Evolutionary conservation across 35 echinoderm and acorn worm species (phyloP), one percentile per base, ranked within the genome.

Genomic region (Acanthaster planci): DNA sequence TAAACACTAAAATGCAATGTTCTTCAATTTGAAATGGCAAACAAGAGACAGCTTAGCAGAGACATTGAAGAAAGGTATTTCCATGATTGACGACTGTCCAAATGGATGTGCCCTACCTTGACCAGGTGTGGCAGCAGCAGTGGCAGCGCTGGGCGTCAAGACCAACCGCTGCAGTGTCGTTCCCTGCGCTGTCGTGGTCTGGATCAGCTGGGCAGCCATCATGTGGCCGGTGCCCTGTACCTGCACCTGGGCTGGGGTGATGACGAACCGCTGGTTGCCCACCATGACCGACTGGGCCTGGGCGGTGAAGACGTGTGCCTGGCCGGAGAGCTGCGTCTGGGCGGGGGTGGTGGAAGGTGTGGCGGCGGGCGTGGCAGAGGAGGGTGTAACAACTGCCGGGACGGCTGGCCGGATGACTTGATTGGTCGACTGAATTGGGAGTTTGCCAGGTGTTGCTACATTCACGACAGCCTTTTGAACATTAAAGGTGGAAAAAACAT

Each of bases 261-360:
- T 93, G 29, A 97, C 91, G 92, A 97, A 97, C 83, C 92, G 92
- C 59, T 97, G 94, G 16, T 90, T 90, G 27, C 94, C 94, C n/a
- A 97, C 94, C 57, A 92, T 86, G 30, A 97, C 82, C 12, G 90
- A 90, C 82, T 97, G 96, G 17, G 96, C 91, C 78, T 93, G 91
- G 67, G 92, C 89, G 50, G 86, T 94, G 37, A 94, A 94, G 19
- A 99, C 92, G 42, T 99, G 96, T 2, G 96, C 92, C 72, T 99
- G 96, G 55, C 96, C 96, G 44, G 76, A 83, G 14, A 89, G 59
- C 80, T 89, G 87, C 14, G 87, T 81, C 67, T 89, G 87, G 42
- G 38, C 53, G 37, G 76, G 30, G 22, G 37, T 78, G 18, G 86
- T 54, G 50, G 82, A 10, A 19, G 38, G 21, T 7, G 91, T 52